These are phyloP conservation scores for Dryas iulia DNA, from an alignment of 1,140 invertebrate species.

Conservation along the genomic window DNA sequence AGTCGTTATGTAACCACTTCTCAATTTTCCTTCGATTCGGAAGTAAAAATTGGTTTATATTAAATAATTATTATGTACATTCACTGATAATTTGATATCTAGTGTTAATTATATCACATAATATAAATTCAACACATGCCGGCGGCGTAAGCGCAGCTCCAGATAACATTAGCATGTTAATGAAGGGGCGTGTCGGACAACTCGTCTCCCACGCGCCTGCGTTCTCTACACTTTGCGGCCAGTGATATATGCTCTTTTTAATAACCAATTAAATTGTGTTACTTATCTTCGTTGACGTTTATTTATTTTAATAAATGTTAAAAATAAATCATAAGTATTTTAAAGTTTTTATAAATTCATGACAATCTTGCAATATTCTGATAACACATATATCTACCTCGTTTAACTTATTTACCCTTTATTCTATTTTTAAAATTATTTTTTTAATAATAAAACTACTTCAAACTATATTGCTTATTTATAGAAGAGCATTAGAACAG, in stretches of 20 bases:
- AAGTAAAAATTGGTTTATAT: background rate
- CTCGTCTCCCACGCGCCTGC: conserved; percentile 27
- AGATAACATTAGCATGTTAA: conserved; percentile 73
- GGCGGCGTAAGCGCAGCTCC: conserved; percentile 38
- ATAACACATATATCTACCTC: too few species aligned
- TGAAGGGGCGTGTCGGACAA: conserved; percentile 63
- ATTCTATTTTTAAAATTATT: background rate
- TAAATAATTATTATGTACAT: conserved; percentile 6
- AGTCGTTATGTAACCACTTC: too few species aligned
- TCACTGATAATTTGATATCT: conserved; percentile 11
- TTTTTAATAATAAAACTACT: background rate
- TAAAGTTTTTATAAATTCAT: too few species aligned
- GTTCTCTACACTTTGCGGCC: conserved; percentile 27
- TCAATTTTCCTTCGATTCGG: too few species aligned
- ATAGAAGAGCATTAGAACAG: conserved; percentile 27
- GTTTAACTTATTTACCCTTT: too few species aligned
- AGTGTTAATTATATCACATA: conserved; percentile 42
- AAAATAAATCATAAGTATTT: too few species aligned
- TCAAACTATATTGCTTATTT: conserved; percentile 12
- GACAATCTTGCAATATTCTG: too few species aligned
- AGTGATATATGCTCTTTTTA: conserved; percentile 73
- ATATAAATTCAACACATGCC: conserved; percentile 14
- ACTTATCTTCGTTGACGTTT: background rate
- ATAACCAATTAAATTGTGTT: conserved; percentile 70
- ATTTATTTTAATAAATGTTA: background rate